A percentile compares a stretch with the other conserved stretches of the same genome.
phyloP scores from a whole-genome alignment of 2,797 vertebrate species.

The Psittacula echo region DNA sequence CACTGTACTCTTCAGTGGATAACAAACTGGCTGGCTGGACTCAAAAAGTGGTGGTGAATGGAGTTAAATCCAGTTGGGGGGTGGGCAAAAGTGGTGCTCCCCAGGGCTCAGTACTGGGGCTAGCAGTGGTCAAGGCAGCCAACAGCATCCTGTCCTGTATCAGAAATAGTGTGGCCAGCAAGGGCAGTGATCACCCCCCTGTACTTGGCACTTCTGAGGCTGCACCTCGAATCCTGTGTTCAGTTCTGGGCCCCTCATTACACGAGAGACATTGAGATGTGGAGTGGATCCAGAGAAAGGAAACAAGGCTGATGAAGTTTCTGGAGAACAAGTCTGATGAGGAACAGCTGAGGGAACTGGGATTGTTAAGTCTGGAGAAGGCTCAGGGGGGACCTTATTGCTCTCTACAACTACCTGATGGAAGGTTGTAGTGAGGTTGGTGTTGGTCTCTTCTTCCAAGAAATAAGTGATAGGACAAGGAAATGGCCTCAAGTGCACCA shows the following conservation, averaged over 20 bases:
- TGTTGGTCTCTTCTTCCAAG: background rate
- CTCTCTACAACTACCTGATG: background rate
- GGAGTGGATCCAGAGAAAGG: background rate
- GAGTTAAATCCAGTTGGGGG: background rate
- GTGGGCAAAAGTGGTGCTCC: background rate
- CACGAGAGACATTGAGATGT: background rate
- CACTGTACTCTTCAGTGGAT: background rate
- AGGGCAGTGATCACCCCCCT: background rate
- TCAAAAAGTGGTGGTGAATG: background rate
- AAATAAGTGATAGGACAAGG: background rate
- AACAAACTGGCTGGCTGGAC: background rate
- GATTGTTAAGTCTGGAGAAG: background rate
- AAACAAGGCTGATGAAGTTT: background rate
- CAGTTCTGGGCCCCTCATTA: background rate
- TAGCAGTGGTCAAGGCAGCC: background rate
- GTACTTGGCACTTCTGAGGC: background rate
- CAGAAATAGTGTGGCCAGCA: background rate
- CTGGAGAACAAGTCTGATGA: background rate
- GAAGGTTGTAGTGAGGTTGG: background rate
- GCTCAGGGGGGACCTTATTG: background rate
- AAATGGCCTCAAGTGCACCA: background rate
- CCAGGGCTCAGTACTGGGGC: background rate
- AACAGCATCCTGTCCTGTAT: background rate
- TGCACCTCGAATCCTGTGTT: background rate
- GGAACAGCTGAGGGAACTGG: background rate